Base-by-base conservation (phyloP, 1,140 invertebrate species). In the Aphelenchoides avenae region DNA sequence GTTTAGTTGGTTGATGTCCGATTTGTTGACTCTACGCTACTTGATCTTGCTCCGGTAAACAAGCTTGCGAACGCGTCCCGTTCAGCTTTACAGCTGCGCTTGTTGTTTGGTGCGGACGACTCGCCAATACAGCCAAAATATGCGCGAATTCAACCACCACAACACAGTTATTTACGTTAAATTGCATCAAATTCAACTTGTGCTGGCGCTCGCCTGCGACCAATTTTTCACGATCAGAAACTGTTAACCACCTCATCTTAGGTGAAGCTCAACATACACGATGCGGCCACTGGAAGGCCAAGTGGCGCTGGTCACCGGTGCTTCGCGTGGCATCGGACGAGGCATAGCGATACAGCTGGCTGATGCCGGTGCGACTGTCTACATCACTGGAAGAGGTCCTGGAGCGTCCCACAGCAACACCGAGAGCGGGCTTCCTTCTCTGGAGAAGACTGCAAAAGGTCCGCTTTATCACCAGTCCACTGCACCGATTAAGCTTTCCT, bases 291-390 rank as follows among this genome's bases (percentile, higher is more conserved):
- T 78, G 29, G 47, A 56, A 34, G 78, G 77, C 5, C 71, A 77
- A 64, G 69, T 80, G 5, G 78, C 78, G 59, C 56, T 80, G 30
- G 78, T 80, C 1, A 80, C 79, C 20, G 79, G 79, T 30, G 79
- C 77, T 20, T 76, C 73, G 3, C 39, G 78, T 24, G 79, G 79
- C 4, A 77, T 80, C 48, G 79, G 79, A 15, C 77, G 78, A 52
- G 79, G 79, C 13, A 79, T 80, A 24, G 79, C 79, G 1, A 29
- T 79, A 18, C 75, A 80, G 60, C 61, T 80, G 6, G 79, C 71
- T 3, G 52, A 75, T 40, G 78, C 78, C 46, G 79, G 79, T n/a
- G 79, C 79, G 5, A 64, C 59, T 13, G 62, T 64, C 31, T 64
- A 64, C 33, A 31, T 64, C 5, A 65, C 61, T 52, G 26, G 20